These are phyloP conservation scores for Gambusia affinis DNA, from an alignment of 2,113 vertebrate genomes.

Conservation along the genomic window DNA sequence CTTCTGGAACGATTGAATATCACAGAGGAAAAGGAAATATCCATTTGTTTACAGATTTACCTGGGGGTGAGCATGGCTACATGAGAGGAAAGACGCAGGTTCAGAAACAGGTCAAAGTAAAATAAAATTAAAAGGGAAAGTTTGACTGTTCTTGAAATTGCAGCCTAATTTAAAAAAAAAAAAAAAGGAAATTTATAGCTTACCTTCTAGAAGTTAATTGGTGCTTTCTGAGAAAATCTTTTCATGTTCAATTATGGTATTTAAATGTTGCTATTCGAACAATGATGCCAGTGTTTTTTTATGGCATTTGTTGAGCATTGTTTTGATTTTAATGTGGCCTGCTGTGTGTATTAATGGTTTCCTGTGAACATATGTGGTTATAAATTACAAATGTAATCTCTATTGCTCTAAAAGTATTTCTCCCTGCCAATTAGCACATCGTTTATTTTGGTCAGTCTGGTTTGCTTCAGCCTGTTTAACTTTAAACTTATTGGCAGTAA, in stretches of 20 bases:
- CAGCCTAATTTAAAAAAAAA: too few relatives aligned
- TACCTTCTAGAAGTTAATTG: neutral
- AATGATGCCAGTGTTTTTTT: too few relatives aligned
- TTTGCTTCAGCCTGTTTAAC: conserved; percentile 12
- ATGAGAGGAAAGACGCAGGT: conserved; percentile 16
- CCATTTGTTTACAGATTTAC: conserved; percentile 35
- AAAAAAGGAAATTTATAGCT: too few relatives aligned
- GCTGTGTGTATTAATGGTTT: neutral
- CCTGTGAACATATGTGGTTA: neutral
- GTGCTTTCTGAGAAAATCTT: neutral
- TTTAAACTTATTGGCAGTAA: neutral
- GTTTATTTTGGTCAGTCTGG: conserved; percentile 9
- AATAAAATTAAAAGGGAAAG: conserved; percentile 36
- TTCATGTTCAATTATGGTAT: too few relatives aligned
- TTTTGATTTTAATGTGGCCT: neutral
- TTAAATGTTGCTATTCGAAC: too few relatives aligned
- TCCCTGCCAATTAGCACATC: conserved; percentile 32
- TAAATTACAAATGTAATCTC: neutral
- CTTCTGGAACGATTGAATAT: conserved; percentile 39
- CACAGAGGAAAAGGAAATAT: conserved; percentile 1
- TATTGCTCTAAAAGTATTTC: neutral
- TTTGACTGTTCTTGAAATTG: neutral
- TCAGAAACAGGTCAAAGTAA: conserved; percentile 47
- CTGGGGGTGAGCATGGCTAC: conserved; percentile 1
- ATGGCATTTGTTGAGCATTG: too few relatives aligned